These are phyloP conservation scores for Benitochromis conjunctus DNA, from an alignment of 2,113 vertebrate species.

Conservation along the genomic window DNA sequence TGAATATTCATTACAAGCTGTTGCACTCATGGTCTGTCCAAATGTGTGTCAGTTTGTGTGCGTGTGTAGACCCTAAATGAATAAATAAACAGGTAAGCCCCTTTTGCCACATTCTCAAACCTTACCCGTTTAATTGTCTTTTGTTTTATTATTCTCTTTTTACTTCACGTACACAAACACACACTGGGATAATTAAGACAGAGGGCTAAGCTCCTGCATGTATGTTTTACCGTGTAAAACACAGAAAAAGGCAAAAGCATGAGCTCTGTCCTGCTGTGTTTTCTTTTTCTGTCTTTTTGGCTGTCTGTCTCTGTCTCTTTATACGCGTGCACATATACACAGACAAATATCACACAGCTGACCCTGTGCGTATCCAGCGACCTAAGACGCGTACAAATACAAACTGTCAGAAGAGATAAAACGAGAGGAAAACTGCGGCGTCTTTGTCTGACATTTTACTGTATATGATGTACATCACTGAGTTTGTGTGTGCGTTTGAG, in stretches of 20 bases:
- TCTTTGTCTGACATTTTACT: not conserved
- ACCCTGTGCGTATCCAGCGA: not conserved
- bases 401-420: not conserved
- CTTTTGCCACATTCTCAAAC: not conserved
- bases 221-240: not conserved
- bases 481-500: not conserved
- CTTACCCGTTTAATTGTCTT: not conserved
- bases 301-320: not conserved
- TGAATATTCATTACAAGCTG: conserved; percentile 70
- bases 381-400: not conserved
- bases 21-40: conserved; percentile 41
- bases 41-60: not conserved
- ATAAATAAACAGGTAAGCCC: conserved; percentile 16
- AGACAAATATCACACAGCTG: not conserved
- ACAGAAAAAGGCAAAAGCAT: not conserved
- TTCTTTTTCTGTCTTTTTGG: not conserved
- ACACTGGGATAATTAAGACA: not conserved
- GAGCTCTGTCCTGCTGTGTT: not conserved
- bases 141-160: not conserved
- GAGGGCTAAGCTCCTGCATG: not conserved
- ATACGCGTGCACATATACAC: not conserved
- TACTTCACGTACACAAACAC: not conserved
- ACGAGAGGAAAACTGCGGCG: not conserved
- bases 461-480: not conserved
- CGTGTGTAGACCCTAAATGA: conserved; percentile 6